A percentile compares a stretch with the other conserved stretches of the same genome.
Conservation (phyloP, 2,888 invertebrate species). For the Autographa gamma region DNA sequence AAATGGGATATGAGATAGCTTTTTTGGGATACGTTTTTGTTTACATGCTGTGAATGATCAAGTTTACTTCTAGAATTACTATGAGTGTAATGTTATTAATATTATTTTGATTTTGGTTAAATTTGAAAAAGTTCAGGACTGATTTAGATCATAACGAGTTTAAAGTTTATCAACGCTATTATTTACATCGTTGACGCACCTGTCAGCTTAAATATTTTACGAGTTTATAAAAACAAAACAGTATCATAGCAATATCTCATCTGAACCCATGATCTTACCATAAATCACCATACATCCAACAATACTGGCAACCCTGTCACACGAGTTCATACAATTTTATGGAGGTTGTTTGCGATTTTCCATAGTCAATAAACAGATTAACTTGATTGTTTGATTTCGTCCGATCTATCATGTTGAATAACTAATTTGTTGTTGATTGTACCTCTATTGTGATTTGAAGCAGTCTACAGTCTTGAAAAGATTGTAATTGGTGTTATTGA, state of each 20-base stretch:
- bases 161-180: not conserved
- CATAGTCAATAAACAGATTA: conserved; percentile 70
- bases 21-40: too few species aligned
- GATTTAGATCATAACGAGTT: not conserved
- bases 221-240: not conserved
- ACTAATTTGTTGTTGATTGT: conserved; percentile 62
- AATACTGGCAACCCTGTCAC: conserved; percentile 56
- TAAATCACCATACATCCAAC: conserved; percentile 35
- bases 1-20: too few species aligned
- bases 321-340: conserved; percentile 59
- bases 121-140: too few species aligned
- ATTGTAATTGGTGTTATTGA: conserved; percentile 53
- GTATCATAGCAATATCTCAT: not conserved
- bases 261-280: conserved; percentile 6
- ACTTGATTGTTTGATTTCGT: conserved; percentile 60
- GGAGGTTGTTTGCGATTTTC: conserved; percentile 70
- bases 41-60: too few species aligned
- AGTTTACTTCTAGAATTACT: too few species aligned
- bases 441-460: conserved; percentile 63
- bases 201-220: not conserved
- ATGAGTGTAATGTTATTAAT: too few species aligned
- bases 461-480: conserved; percentile 53
- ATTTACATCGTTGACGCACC: not conserved
- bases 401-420: conserved; percentile 57
- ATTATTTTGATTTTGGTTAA: too few species aligned